Conservation (phyloP, 2,888 invertebrate genomes). For the Panorpa germanica region DNA sequence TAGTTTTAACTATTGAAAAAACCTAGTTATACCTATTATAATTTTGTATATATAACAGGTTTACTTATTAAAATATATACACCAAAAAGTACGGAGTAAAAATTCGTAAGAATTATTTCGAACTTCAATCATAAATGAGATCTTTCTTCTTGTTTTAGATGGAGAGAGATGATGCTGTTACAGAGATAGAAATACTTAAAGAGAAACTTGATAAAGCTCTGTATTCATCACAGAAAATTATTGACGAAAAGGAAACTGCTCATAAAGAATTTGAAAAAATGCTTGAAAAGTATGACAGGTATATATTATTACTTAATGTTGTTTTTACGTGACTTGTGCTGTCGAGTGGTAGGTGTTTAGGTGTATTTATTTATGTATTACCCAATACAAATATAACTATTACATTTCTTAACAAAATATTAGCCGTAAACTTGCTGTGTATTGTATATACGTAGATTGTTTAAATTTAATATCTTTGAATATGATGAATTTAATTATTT, state of each 20-base stretch:
- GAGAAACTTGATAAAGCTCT: conserved; percentile 81
- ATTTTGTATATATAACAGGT: no score
- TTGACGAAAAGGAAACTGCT: conserved; percentile 73
- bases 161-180: conserved; percentile 69
- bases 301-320: conserved; percentile 19
- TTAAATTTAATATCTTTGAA: conserved; percentile 1
- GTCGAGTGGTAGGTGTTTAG: conserved; percentile 9
- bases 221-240: conserved; percentile 60
- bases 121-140: no score
- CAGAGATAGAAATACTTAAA: conserved; percentile 70
- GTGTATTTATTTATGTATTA: no score
- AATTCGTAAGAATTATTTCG: no score
- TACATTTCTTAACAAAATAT: no score
- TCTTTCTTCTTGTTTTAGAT: conserved; percentile 38
- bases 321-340: conserved; percentile 27
- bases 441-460: no score
- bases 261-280: conserved; percentile 86
- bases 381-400: no score
- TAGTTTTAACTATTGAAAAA: conserved; percentile 3
- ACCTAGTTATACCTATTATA: neutral
- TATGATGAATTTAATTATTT: neutral
- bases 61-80: no score
- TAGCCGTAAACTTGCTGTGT: no score
- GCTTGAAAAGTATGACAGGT: conserved; percentile 82
- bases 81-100: no score